Percentiles rank a stretch among this genome's conserved stretches.
phyloP scores from a whole-genome alignment of 2,888 invertebrate species.

The Adela reaumurella region DNA sequence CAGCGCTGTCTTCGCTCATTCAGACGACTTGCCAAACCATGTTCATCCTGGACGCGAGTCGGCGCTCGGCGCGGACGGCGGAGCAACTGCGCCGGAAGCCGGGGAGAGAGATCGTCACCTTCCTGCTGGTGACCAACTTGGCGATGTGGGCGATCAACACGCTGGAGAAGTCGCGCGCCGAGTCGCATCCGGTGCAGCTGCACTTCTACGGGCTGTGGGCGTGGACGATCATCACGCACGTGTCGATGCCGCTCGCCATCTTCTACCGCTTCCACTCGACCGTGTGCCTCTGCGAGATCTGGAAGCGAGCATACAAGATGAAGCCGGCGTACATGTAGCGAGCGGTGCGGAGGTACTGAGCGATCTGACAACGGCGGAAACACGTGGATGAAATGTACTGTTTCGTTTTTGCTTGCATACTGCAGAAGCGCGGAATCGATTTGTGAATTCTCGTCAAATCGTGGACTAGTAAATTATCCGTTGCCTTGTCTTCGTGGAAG shows the following conservation, averaged over 20 bases:
- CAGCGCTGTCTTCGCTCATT: slow-evolving; percentile 79
- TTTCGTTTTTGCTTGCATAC: neutral
- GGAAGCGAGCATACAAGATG: slow-evolving; percentile 93
- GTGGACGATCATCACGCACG: slow-evolving; percentile 93
- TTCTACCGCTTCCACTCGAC: slow-evolving; percentile 95
- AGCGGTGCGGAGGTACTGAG: slow-evolving; percentile 33
- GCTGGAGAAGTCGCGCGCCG: slow-evolving; percentile 84
- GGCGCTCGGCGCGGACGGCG: slow-evolving; percentile 75
- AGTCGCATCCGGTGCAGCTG: slow-evolving; percentile 87
- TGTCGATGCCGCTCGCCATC: slow-evolving; percentile 89
- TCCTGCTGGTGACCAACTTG: slow-evolving; percentile 82
- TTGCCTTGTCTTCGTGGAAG: no score
- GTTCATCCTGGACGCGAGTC: slow-evolving; percentile 87
- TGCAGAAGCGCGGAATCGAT: neutral
- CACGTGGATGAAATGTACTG: neutral
- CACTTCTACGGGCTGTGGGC: slow-evolving; percentile 93
- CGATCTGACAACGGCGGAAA: slow-evolving; percentile 1
- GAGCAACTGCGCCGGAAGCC: slow-evolving; percentile 85
- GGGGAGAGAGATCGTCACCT: slow-evolving; percentile 90
- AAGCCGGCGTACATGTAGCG: slow-evolving; percentile 82
- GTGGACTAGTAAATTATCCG: no score
- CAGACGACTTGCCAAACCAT: slow-evolving; percentile 89
- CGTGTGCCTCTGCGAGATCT: slow-evolving; percentile 92
- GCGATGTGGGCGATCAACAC: slow-evolving; percentile 96
- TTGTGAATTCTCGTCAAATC: no score